Conservation (phyloP, 2,888 invertebrate species). For the Nemoura dubitans region DNA sequence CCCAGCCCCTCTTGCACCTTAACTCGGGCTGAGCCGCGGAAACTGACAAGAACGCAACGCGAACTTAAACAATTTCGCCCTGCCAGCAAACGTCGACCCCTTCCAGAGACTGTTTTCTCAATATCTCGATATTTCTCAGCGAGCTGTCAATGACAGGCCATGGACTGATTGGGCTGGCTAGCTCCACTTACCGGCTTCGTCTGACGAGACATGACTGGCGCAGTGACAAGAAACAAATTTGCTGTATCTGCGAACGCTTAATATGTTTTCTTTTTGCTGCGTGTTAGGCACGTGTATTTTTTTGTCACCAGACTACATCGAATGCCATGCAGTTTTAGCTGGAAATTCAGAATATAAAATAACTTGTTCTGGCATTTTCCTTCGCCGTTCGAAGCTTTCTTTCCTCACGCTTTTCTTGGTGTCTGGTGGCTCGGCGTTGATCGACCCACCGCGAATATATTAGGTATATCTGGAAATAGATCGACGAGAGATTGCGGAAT, state of each 20-base stretch:
- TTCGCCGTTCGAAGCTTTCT: neutral
- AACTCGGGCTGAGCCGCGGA: neutral
- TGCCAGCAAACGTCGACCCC: neutral
- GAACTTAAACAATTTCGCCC: neutral
- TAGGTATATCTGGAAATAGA: neutral
- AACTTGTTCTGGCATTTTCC: neutral
- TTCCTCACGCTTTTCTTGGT: neutral
- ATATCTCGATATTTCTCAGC: conserved; percentile 7
- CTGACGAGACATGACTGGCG: neutral
- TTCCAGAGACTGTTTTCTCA: neutral
- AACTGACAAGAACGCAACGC: neutral
- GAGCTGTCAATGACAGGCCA: neutral
- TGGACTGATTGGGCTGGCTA: neutral
- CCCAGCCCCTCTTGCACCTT: neutral
- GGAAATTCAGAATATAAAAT: neutral
- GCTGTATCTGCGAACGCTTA: neutral
- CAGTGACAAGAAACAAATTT: neutral
- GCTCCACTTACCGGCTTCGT: neutral
- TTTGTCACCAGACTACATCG: neutral
- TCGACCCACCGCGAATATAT: neutral
- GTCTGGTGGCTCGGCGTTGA: neutral
- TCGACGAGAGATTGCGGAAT: neutral
- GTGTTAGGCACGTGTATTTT: neutral
- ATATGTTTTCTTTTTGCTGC: conserved; percentile 9
- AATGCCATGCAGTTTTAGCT: neutral